Evolutionary conservation across 2,113 vertebrate species (phyloP).

Genomic region (Parotia lawesii): DNA sequence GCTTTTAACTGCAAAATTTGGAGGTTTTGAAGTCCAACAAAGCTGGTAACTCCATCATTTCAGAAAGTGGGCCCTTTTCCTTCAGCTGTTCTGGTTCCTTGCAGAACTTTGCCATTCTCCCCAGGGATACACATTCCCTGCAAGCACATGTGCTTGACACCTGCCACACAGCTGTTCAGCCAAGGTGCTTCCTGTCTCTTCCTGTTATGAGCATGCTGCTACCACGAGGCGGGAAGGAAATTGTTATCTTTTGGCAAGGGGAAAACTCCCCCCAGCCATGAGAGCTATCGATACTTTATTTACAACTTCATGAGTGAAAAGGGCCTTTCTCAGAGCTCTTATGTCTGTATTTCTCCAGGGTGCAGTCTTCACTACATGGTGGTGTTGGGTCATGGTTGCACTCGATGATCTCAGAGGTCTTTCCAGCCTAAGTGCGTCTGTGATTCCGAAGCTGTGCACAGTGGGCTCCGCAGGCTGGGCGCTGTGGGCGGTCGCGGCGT

Average conservation of each 20-base stretch:
- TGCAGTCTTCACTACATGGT: accelerated
- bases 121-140: accelerated
- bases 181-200: not conserved
- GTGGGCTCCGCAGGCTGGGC: not conserved
- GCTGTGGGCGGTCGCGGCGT: not conserved
- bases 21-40: not conserved
- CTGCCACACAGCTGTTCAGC: accelerated
- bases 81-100: not conserved
- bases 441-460: not conserved
- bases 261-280: not conserved
- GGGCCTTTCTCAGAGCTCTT: not conserved
- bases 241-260: accelerated
- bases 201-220: not conserved
- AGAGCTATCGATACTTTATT: not conserved
- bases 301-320: accelerated
- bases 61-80: not conserved
- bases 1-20: not conserved
- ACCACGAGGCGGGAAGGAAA: not conserved
- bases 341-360: accelerated
- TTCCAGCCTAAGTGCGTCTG: not conserved
- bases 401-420: no score
- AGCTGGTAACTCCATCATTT: not conserved
- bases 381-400: not conserved
- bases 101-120: accelerated
- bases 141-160: accelerated